Conservation (phyloP, 2,888 invertebrate genomes). For the Netelia fuscicornis region DNA sequence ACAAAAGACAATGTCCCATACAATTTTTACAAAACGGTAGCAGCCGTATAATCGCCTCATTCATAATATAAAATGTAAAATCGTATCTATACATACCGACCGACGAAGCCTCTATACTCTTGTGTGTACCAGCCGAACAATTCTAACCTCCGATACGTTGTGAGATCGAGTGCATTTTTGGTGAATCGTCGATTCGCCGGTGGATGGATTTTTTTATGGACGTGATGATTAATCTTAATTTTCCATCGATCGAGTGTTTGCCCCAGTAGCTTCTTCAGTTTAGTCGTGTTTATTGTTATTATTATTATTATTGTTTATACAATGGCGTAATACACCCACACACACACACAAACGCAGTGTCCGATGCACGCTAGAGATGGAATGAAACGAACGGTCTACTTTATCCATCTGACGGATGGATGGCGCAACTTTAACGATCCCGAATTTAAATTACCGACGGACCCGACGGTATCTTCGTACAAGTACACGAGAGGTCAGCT, state of each 20-base stretch:
- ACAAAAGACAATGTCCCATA: background rate
- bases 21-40: background rate
- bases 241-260: background rate
- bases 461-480: background rate
- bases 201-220: slow-evolving; percentile 2
- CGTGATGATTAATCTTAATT: background rate
- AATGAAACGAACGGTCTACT: background rate
- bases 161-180: background rate
- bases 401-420: background rate
- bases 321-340: background rate
- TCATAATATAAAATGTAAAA: too few species aligned
- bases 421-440: slow-evolving; percentile 1
- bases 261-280: background rate
- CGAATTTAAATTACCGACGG: background rate
- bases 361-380: slow-evolving; percentile 4
- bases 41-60: background rate
- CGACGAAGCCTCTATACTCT: background rate
- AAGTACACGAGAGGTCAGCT: background rate
- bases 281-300: background rate
- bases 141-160: slow-evolving; percentile 40
- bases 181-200: background rate
- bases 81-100: background rate
- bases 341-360: background rate
- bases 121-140: background rate
- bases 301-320: background rate